phyloP scores from a whole-genome alignment of 2,797 vertebrate species.

The Coregonus suidteri region DNA sequence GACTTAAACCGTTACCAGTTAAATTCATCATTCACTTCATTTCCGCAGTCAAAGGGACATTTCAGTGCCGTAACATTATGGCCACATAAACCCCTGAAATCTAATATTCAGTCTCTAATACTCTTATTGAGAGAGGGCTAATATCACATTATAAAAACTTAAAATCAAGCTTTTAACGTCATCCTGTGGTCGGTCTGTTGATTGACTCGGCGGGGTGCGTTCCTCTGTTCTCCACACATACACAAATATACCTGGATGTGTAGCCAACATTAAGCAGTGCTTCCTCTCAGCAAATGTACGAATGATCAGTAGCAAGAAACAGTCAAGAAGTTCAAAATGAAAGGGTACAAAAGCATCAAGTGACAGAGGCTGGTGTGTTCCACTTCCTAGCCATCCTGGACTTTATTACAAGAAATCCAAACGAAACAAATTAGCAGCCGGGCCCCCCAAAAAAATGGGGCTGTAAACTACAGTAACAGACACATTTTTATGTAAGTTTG shows the following conservation, averaged over 20 bases:
- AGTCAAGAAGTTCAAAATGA: slow-evolving; percentile 82
- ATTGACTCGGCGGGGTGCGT: slow-evolving; percentile 81
- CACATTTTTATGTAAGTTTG: slow-evolving; percentile 98
- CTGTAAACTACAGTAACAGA: slow-evolving; percentile 95
- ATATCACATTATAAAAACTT: slow-evolving; percentile 81
- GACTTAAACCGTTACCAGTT: slow-evolving; percentile 62
- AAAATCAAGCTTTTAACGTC: slow-evolving; percentile 81
- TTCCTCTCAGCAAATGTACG: slow-evolving; percentile 92
- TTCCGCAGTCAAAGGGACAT: slow-evolving; percentile 75
- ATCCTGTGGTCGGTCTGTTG: slow-evolving; percentile 73
- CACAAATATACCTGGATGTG: slow-evolving; percentile 79
- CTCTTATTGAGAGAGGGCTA: slow-evolving; percentile 66
- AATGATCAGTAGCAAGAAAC: slow-evolving; percentile 88
- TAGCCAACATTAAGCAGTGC: slow-evolving; percentile 94
- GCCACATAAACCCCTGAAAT: slow-evolving; percentile 71
- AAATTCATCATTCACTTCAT: slow-evolving; percentile 80
- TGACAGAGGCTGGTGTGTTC: slow-evolving; percentile 85
- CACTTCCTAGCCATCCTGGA: slow-evolving; percentile 82
- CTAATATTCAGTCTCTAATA: slow-evolving; percentile 59
- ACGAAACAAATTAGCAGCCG: slow-evolving; percentile 87
- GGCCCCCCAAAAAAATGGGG: slow-evolving; percentile 57
- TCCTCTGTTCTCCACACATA: slow-evolving; percentile 68
- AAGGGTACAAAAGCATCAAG: slow-evolving; percentile 80
- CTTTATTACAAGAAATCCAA: slow-evolving; percentile 79
- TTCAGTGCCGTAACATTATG: slow-evolving; percentile 59